A percentile compares a stretch with the other conserved stretches of the same genome.
Conservation (phyloP, 1,140 invertebrate genomes). For the Drosophila elegans region DNA sequence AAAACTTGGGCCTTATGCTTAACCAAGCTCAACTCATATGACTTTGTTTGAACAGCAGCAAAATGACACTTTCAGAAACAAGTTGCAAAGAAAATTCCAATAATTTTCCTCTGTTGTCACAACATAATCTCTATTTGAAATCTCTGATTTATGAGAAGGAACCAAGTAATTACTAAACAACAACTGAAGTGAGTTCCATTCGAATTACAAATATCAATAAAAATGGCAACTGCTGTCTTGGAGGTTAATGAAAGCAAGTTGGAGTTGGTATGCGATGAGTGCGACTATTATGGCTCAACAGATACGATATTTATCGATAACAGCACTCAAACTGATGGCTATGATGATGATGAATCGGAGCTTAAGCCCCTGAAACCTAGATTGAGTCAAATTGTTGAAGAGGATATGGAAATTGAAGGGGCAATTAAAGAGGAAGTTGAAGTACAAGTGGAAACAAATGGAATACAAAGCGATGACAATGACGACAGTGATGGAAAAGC, state of each 20-base stretch:
- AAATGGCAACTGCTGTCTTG: conserved; percentile 70
- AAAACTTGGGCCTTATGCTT: conserved; percentile 40
- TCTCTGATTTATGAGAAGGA: conserved; percentile 10
- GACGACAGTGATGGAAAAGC: conserved; percentile 14
- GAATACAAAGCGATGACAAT: conserved; percentile 46
- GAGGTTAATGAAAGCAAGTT: conserved; percentile 41
- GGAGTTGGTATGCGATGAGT: conserved; percentile 61
- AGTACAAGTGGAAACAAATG: conserved; percentile 24
- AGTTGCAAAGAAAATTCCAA: conserved; percentile 3
- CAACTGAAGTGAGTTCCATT: not conserved
- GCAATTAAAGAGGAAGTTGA: conserved; percentile 11
- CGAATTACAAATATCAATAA: not conserved
- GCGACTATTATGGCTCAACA: conserved; percentile 56
- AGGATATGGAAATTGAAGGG: conserved; percentile 41
- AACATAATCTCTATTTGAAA: conserved; percentile 24
- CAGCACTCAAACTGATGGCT: conserved; percentile 66
- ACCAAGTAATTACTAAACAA: conserved; percentile 9
- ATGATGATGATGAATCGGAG: conserved; percentile 36
- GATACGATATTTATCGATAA: conserved; percentile 69
- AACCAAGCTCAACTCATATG: conserved; percentile 9
- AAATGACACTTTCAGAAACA: conserved; percentile 20
- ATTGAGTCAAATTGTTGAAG: conserved; percentile 52
- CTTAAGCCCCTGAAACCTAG: conserved; percentile 33
- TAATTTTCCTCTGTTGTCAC: conserved; percentile 28
- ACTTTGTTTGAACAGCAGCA: conserved; percentile 20